A percentile compares a stretch with the other conserved stretches of the same genome.
Conservation (phyloP, 2,797 vertebrate species). For the Myotis daubentonii region DNA sequence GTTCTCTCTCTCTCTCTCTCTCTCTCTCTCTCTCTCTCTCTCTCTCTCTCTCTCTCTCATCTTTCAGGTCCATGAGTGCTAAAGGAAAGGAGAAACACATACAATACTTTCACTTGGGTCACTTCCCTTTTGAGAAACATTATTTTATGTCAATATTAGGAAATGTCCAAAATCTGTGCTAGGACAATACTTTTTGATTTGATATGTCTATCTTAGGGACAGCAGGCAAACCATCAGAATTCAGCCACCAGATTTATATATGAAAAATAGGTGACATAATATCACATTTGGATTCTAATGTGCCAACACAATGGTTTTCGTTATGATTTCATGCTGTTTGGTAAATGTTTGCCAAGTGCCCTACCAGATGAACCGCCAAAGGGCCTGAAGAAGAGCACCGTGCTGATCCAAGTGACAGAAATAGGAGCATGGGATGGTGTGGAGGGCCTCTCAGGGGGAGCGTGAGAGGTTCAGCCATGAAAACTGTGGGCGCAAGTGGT, state of each 20-base stretch:
- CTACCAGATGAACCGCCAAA: background rate
- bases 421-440: background rate
- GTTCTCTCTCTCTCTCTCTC: too few species aligned
- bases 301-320: background rate
- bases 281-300: background rate
- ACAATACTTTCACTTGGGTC: background rate
- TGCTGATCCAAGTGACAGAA: background rate
- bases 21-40: too few species aligned
- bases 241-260: background rate
- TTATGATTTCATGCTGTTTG: background rate
- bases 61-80: background rate
- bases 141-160: conserved; percentile 33
- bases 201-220: background rate
- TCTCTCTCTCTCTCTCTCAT: background rate
- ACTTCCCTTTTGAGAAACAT: background rate
- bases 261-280: background rate
- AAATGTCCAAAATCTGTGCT: background rate
- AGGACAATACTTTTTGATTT: background rate
- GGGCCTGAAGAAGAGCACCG: background rate
- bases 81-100: background rate
- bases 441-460: background rate
- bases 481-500: background rate
- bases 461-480: background rate
- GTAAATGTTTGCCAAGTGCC: background rate
- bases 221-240: background rate